These are phyloP conservation scores for Coracias cyanogaster DNA, from an alignment of 2,797 vertebrate genomes.

Conservation along the genomic window DNA sequence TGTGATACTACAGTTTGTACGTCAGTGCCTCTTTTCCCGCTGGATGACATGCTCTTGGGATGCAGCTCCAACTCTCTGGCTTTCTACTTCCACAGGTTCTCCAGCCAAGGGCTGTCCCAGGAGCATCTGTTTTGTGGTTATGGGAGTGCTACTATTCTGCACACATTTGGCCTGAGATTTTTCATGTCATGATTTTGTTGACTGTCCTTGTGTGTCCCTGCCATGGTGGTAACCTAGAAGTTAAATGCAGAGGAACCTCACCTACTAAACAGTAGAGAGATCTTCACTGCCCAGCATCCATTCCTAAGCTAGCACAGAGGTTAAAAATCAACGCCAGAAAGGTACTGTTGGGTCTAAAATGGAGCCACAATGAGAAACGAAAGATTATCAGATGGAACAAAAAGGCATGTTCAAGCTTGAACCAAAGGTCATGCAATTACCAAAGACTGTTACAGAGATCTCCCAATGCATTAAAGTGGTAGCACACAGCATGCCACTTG, in stretches of 20 bases:
- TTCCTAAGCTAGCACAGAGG: not conserved
- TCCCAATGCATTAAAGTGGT: not conserved
- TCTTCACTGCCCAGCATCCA: not conserved
- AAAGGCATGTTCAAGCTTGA: not conserved
- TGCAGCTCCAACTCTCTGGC: accelerated
- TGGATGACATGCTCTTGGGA: not conserved
- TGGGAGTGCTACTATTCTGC: not conserved
- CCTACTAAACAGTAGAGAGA: not conserved
- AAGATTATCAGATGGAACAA: not conserved
- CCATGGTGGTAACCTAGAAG: accelerated
- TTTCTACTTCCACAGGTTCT: not conserved
- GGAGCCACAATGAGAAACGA: not conserved
- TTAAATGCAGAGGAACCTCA: not conserved
- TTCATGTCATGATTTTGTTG: accelerated
- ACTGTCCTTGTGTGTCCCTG: accelerated
- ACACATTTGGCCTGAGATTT: not conserved
- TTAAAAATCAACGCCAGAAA: not conserved
- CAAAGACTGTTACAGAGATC: not conserved
- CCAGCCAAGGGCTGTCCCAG: not conserved
- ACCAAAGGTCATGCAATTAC: not conserved
- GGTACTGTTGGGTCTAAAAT: not conserved
- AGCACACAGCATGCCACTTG: not conserved
- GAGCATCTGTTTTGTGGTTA: not conserved
- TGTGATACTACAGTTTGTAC: not conserved
- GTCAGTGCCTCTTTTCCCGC: accelerated